Conservation (phyloP, 2,888 invertebrate genomes). For the Eustalomyia histrio region DNA sequence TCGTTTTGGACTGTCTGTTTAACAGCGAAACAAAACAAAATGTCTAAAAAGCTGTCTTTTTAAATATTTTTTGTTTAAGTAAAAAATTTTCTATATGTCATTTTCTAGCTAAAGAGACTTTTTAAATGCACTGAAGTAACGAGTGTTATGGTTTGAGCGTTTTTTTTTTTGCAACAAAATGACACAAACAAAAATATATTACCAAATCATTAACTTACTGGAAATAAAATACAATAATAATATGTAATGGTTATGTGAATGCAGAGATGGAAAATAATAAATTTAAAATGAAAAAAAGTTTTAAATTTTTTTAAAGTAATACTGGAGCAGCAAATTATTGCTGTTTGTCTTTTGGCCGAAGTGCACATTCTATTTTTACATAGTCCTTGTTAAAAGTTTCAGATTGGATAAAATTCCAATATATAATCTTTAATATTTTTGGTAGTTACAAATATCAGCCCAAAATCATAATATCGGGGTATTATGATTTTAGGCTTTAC, state of each 20-base stretch:
- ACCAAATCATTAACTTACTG: conserved; percentile 52
- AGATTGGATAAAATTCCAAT: too few relatives aligned
- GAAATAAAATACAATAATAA: conserved; percentile 13
- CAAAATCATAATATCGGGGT: too few relatives aligned
- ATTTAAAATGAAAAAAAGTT: background rate
- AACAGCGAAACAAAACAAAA: background rate
- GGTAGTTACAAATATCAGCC: too few relatives aligned
- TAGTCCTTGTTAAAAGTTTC: too few relatives aligned
- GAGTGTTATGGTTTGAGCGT: background rate
- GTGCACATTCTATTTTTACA: too few relatives aligned
- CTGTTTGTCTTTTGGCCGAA: too few relatives aligned
- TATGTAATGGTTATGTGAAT: background rate
- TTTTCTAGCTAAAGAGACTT: conserved; percentile 31
- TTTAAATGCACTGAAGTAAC: conserved; percentile 11
- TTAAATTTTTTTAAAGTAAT: too few relatives aligned
- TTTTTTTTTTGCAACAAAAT: conserved; percentile 16
- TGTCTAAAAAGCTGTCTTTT: conserved; percentile 38
- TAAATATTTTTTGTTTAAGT: background rate
- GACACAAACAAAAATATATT: conserved; percentile 34
- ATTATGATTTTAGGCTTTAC: too few relatives aligned
- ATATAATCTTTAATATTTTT: too few relatives aligned
- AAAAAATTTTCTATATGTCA: conserved; percentile 40
- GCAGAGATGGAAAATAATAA: conserved; percentile 9
- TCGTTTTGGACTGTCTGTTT: background rate
- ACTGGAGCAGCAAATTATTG: too few relatives aligned